Percentiles rank a stretch among this genome's conserved stretches.
These are phyloP conservation scores for Zenarchopterus dispar DNA, from an alignment of 2,797 vertebrate genomes.

Conservation along the genomic window DNA sequence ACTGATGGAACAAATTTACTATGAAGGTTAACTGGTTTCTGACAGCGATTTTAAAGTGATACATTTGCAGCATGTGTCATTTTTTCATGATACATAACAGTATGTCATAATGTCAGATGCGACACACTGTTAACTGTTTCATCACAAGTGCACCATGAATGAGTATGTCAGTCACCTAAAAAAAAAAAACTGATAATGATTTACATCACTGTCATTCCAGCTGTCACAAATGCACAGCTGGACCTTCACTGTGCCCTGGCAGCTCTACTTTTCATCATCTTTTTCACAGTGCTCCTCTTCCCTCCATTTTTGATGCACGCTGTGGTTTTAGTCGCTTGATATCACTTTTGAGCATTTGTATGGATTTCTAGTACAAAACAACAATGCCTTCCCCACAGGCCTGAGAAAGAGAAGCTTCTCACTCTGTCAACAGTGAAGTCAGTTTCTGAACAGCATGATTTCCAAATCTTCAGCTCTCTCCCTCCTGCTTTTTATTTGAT, in stretches of 20 bases:
- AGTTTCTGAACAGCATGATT: constrained; percentile 26
- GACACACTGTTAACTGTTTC: not conserved
- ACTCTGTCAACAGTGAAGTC: constrained; percentile 26
- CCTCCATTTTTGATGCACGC: constrained; percentile 20
- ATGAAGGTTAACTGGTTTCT: not conserved
- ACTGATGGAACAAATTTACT: not conserved
- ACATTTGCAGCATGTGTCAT: not conserved
- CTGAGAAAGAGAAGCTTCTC: constrained; percentile 30
- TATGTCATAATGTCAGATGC: not conserved
- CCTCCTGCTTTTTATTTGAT: constrained; percentile 17
- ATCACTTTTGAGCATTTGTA: constrained; percentile 13
- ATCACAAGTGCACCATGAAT: constrained; percentile 16
- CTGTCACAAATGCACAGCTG: constrained; percentile 31
- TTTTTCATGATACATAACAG: constrained; percentile 4
- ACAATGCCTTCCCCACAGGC: constrained; percentile 34
- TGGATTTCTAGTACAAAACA: constrained; percentile 22
- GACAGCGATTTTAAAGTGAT: constrained; percentile 1
- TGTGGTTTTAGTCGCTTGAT: constrained; percentile 19
- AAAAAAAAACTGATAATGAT: constrained; percentile 27
- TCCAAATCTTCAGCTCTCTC: not conserved
- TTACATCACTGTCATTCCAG: constrained; percentile 10
- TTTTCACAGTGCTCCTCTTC: constrained; percentile 11
- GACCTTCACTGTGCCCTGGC: constrained; percentile 16
- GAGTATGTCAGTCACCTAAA: not conserved
- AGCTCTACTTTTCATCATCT: constrained; percentile 16